Evolutionary conservation across 2,113 vertebrate genomes (phyloP), one percentile per base, ranked within the genome.

Genomic region (Apteryx owenii): DNA sequence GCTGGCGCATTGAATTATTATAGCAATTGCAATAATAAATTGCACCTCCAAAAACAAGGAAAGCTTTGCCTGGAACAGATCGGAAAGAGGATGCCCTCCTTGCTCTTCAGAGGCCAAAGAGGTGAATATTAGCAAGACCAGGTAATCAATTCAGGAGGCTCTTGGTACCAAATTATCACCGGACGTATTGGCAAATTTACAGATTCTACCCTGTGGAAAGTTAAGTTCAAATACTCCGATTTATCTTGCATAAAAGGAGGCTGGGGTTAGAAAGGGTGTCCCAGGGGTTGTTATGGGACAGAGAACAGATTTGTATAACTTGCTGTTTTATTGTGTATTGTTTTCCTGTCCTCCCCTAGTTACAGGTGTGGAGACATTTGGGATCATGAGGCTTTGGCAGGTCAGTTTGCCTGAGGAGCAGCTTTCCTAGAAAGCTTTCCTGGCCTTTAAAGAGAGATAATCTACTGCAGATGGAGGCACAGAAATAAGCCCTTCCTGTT

Each of bases 241-340:
- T 88, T n/a, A 77, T 10, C 21, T 58, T 83, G 33, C 72, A 0
- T 0, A 42, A 64, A 58, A 38, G 3, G 61, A 11, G 50, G 51
- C 0, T 0, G 1, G 18, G 54, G 5, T 92, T 60, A 20, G n/a
- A 71, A 87, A 58, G 0, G 16, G 18, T 54, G 44, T 31, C 17
- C 36, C 69, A 78, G 11, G 5, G 66, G 40, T 0, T 0, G 4
- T 75, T 72, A 33, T 8, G n/a, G 11, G 20, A 23, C 60, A 75
- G 38, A 75, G 64, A 58, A 61, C 2, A 66, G 40, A 66, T 7
- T 6, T 21, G 5, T 80, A 0, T 48, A 80, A 38, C 8, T 62
- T 53, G 36, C 28, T 14, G 33, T 13, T 1, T 2, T 23, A 40
- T 40, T 77, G n/a, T 28, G 46, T 38, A 62, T 65, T 70, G 10